A percentile compares a stretch with the other conserved stretches of the same genome.
These are phyloP conservation scores for Pelvicachromis taeniatus DNA, from an alignment of 2,113 vertebrate species.

Conservation along the genomic window DNA sequence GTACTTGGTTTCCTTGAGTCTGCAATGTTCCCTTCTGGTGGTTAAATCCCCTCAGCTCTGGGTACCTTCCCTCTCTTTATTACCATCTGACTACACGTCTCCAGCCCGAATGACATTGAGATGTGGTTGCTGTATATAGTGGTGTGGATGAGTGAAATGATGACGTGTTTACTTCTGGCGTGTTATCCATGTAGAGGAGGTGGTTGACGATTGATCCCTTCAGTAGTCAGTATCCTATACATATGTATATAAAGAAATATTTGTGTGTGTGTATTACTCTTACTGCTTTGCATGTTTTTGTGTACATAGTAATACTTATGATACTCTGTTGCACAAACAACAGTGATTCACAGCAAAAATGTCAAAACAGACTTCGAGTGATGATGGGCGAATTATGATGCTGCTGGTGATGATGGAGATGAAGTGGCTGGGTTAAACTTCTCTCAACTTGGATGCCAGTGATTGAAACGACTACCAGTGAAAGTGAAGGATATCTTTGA, in stretches of 20 bases:
- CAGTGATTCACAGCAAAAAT: neutral
- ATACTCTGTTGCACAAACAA: neutral
- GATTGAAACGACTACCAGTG: neutral
- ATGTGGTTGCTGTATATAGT: neutral
- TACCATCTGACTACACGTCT: neutral
- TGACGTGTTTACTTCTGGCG: neutral
- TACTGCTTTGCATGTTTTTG: too few species aligned
- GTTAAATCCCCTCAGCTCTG: neutral
- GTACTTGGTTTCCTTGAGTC: neutral
- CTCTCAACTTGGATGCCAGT: neutral
- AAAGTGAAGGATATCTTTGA: neutral
- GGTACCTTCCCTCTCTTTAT: neutral
- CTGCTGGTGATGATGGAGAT: neutral
- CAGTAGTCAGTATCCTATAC: neutral
- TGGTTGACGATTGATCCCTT: neutral
- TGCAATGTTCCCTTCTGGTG: neutral
- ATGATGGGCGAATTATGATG: neutral
- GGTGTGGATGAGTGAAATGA: neutral
- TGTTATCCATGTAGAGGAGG: neutral
- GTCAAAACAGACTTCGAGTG: neutral
- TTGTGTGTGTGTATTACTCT: neutral
- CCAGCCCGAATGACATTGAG: neutral
- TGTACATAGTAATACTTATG: neutral
- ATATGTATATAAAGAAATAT: neutral
- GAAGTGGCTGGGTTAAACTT: neutral